These are phyloP conservation scores for Pachypanchax playfairii DNA, from an alignment of 2,113 vertebrate species.

Conservation along the genomic window DNA sequence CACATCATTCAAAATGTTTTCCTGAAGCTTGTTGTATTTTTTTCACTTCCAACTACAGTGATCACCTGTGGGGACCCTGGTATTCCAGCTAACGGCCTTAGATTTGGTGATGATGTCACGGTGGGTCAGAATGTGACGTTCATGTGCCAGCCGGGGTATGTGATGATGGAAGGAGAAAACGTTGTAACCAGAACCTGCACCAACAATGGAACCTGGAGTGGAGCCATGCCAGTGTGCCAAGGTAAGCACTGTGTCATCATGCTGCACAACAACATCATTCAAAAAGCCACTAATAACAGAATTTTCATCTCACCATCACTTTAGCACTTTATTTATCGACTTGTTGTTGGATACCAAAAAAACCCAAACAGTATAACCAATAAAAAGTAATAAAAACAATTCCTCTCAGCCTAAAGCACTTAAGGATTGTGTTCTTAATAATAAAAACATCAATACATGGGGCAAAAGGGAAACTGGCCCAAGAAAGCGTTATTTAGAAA, in stretches of 20 bases:
- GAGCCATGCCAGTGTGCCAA: slow-evolving; percentile 82
- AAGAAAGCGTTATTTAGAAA: too few species aligned
- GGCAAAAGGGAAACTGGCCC: too few species aligned
- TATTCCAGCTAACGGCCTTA: slow-evolving; percentile 89
- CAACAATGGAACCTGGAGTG: slow-evolving; percentile 93
- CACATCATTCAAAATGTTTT: slow-evolving; percentile 1
- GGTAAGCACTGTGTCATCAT: slow-evolving; percentile 56
- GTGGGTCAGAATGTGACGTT: slow-evolving; percentile 93
- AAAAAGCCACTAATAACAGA: too few species aligned
- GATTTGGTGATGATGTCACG: slow-evolving; percentile 89
- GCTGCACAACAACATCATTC: too few species aligned
- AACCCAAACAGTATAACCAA: too few species aligned
- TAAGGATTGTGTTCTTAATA: too few species aligned
- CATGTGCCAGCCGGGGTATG: slow-evolving; percentile 91
- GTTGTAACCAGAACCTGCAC: slow-evolving; percentile 86
- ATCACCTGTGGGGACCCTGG: slow-evolving; percentile 96
- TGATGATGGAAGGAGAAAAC: slow-evolving; percentile 81
- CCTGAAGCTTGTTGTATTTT: slow-evolving; percentile 17
- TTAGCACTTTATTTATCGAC: too few species aligned
- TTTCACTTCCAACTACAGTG: slow-evolving; percentile 76
- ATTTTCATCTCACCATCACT: too few species aligned
- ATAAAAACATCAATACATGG: too few species aligned
- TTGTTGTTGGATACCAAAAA: too few species aligned
- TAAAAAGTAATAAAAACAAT: too few species aligned
- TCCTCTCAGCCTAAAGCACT: too few species aligned